These are phyloP conservation scores for Plagodis dolabraria DNA, from an alignment of 2,888 invertebrate species.

Conservation along the genomic window DNA sequence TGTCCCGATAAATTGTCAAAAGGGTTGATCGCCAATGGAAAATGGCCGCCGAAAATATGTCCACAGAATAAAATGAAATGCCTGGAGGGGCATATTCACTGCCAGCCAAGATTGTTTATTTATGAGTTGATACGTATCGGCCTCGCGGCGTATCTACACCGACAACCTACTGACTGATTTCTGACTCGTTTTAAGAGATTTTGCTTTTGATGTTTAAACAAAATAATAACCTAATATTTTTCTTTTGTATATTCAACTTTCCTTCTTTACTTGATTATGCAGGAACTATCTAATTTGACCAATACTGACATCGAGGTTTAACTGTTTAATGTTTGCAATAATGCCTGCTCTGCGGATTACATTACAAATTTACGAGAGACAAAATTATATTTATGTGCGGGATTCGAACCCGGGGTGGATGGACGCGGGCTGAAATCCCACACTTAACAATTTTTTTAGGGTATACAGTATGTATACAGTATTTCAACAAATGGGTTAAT, in stretches of 20 bases:
- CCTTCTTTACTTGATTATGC: background rate
- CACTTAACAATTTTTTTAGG: too few relatives aligned
- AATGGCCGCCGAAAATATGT: slow-evolving; percentile 69
- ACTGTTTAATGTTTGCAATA: too few relatives aligned
- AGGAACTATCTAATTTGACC: too few relatives aligned
- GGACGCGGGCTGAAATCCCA: too few relatives aligned
- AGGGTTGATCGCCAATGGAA: slow-evolving; percentile 78
- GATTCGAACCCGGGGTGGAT: too few relatives aligned
- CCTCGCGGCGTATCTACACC: slow-evolving; percentile 35
- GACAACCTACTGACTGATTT: slow-evolving; percentile 29
- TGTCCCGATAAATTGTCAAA: slow-evolving; percentile 83
- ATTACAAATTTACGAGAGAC: too few relatives aligned
- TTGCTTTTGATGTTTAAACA: slow-evolving; percentile 35
- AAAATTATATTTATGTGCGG: too few relatives aligned
- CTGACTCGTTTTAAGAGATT: slow-evolving; percentile 34
- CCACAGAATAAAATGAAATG: slow-evolving; percentile 60
- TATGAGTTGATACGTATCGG: slow-evolving; percentile 45
- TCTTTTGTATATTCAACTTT: slow-evolving; percentile 10
- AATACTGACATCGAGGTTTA: too few relatives aligned
- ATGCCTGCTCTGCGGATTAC: too few relatives aligned
- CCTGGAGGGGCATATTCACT: slow-evolving; percentile 53
- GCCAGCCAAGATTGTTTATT: slow-evolving; percentile 59
- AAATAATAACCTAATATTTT: slow-evolving; percentile 13
- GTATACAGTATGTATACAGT: too few relatives aligned
- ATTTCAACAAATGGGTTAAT: too few relatives aligned